phyloP scores from a whole-genome alignment of 2,888 invertebrate genomes.

The Lasioglossum marginatum region DNA sequence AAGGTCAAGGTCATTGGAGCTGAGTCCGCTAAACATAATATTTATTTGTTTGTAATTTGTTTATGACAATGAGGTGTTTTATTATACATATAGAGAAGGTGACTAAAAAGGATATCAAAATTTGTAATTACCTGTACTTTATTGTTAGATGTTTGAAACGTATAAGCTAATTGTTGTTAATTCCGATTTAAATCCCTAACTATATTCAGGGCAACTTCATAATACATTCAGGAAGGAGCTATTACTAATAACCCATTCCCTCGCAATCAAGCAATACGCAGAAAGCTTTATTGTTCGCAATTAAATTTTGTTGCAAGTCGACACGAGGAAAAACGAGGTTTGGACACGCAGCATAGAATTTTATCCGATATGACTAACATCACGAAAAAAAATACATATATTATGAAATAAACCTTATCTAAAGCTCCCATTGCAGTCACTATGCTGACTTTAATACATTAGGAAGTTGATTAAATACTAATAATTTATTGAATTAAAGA shows the following conservation, averaged over 20 bases:
- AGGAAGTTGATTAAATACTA: too few relatives aligned
- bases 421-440: neutral
- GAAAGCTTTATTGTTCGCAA: neutral
- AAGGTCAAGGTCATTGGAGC: too few relatives aligned
- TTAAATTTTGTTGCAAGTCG: neutral
- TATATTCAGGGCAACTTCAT: too few relatives aligned
- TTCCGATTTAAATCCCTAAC: too few relatives aligned
- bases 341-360: neutral
- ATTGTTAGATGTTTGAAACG: neutral
- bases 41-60: too few relatives aligned
- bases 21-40: too few relatives aligned
- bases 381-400: neutral
- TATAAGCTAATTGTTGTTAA: too few relatives aligned
- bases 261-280: neutral
- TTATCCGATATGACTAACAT: neutral
- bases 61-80: neutral
- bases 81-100: neutral
- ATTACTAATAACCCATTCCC: neutral
- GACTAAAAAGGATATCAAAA: neutral
- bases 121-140: neutral
- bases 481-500: too few relatives aligned
- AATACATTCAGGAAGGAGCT: too few relatives aligned
- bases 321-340: neutral
- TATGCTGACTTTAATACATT: too few relatives aligned
- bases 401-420: neutral